These are phyloP conservation scores for Temnothorax longispinosus DNA, from an alignment of 1,140 invertebrate species.

Conservation along the genomic window DNA sequence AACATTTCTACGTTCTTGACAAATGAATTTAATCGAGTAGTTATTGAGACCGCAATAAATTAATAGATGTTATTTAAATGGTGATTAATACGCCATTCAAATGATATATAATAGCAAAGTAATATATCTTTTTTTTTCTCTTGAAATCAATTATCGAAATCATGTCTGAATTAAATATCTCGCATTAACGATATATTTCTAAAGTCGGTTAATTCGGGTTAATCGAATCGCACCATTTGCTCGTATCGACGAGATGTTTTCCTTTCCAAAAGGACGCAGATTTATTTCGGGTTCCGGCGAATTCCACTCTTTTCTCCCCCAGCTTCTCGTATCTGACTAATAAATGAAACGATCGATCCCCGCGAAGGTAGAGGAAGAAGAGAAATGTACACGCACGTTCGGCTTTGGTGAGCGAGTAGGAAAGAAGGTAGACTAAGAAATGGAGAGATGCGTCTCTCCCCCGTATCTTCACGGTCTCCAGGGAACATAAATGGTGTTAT, in stretches of 20 bases:
- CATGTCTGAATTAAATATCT: background rate
- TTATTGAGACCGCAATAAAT: background rate
- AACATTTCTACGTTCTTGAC: background rate
- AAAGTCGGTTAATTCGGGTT: background rate
- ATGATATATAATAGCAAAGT: background rate
- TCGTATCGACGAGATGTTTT: constrained; percentile 18
- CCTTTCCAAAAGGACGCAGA: background rate
- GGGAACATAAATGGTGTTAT: constrained; percentile 76
- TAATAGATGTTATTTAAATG: background rate
- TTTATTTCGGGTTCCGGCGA: background rate
- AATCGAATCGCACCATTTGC: background rate
- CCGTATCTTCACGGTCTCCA: constrained; percentile 75
- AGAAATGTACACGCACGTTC: constrained; percentile 26
- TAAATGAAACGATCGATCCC: constrained; percentile 68
- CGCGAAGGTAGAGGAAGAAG: background rate
- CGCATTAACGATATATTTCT: background rate
- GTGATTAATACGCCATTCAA: background rate
- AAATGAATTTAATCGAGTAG: background rate
- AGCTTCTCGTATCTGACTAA: constrained; percentile 39
- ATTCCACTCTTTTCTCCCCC: constrained; percentile 8
- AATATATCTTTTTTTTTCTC: background rate
- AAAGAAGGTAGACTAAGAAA: constrained; percentile 34
- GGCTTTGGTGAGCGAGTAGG: constrained; percentile 13
- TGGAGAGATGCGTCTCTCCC: constrained; percentile 60
- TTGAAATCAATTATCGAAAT: background rate